Evolutionary conservation across 2,113 vertebrate species (phyloP), one percentile per base, ranked within the genome.

Genomic region (Trichechus manatus): DNA sequence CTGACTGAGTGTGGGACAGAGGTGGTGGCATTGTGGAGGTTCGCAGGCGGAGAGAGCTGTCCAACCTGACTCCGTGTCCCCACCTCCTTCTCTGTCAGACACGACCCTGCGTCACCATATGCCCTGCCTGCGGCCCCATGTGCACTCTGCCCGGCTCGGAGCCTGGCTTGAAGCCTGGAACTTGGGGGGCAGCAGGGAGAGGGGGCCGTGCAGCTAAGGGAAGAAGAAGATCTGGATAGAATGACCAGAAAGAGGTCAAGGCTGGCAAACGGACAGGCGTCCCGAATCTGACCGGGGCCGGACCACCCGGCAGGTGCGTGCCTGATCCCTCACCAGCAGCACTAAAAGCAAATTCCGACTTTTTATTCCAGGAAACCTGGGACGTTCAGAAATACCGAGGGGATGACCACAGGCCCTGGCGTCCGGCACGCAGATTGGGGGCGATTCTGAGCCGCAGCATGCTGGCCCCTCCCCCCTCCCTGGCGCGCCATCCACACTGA

Each of bases 11-110:
- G 6, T 11, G 31, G 66, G 13, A 23, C 1, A n/a, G 56, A n/a
- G 0, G 4, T 1, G 1, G 63, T 0, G 3, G 53, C 53, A 56
- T 8, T 14, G 36, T 2, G 78, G 27, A 20, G 39, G 33, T 3
- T 2, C 0, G 2, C 9, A 3, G 74, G 74, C 22, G 19, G 70
- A 36, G n/a, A n/a, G 70, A 20, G 19, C 70, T 10, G 70, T 66
- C 27, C 9, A 3, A 63, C 63, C 63, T 66, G 63, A 6, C 9
- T 29, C 63, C 9, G 47, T 10, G 10, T 47, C 47, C 47, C 47
- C 47, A 47, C 47, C 59, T 22, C 20, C 59, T 61, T 23, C 59
- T 61, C 59, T 23, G 22, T 61, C 19, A 23, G 59, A 61, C 59
- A 23, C 5, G 5, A 23, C 29, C 64, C 64, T 33, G 31, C 31